phyloP scores from a whole-genome alignment of 2,797 vertebrate genomes.

The Aldrovandia affinis region DNA sequence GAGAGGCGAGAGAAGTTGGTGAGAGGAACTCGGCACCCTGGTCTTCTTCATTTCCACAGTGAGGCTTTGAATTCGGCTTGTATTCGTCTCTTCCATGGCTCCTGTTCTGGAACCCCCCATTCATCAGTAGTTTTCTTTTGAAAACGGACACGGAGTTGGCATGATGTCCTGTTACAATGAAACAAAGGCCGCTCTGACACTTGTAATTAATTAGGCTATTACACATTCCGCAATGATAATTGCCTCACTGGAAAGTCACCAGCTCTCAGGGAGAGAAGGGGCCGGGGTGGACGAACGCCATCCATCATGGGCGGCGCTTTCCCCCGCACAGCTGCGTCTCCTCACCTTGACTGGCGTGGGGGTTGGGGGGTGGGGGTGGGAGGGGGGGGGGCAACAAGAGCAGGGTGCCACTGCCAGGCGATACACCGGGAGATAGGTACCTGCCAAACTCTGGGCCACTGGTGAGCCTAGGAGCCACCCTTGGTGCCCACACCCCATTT shows the following conservation, averaged over 20 bases:
- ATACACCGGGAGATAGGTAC: constrained; percentile 36
- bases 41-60: constrained; percentile 25
- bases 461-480: constrained; percentile 56
- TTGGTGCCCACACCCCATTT: constrained; percentile 60
- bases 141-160: constrained; percentile 82
- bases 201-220: constrained; percentile 99
- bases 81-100: constrained; percentile 38
- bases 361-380: constrained; percentile 61
- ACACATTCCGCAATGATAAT: constrained; percentile 99
- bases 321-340: constrained; percentile 61
- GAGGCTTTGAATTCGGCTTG: neutral
- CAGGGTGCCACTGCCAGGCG: constrained; percentile 49
- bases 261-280: constrained; percentile 79
- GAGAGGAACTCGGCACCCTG: constrained; percentile 37
- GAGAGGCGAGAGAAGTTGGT: neutral
- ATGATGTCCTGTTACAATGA: constrained; percentile 87
- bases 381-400: constrained; percentile 64
- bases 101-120: constrained; percentile 48
- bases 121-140: constrained; percentile 67
- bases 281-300: constrained; percentile 76
- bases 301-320: constrained; percentile 83
- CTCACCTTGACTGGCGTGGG: constrained; percentile 85
- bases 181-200: constrained; percentile 94
- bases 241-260: constrained; percentile 99
- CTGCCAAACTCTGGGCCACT: constrained; percentile 53